These are phyloP conservation scores for Bucorvus abyssinicus DNA, from an alignment of 2,797 vertebrate species.

Conservation along the genomic window DNA sequence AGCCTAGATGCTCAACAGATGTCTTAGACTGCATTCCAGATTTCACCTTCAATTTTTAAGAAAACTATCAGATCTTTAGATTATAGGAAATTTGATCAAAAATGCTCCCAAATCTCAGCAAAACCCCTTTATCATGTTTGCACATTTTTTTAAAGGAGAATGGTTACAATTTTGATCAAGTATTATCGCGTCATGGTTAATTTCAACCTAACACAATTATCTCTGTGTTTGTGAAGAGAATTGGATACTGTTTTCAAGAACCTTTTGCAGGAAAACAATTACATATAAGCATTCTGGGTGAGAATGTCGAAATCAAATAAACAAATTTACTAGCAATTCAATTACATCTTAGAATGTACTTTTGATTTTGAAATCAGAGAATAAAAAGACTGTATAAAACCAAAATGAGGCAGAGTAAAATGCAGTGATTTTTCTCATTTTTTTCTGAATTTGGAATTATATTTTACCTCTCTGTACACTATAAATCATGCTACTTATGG, in stretches of 20 bases:
- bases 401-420: neutral
- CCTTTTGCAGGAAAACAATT: neutral
- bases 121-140: neutral
- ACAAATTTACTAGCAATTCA: neutral
- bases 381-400: neutral
- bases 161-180: neutral
- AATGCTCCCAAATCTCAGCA: neutral
- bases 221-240: neutral
- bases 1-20: neutral
- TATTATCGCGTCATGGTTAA: neutral
- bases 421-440: neutral
- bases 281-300: neutral
- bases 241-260: neutral
- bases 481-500: neutral
- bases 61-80: neutral
- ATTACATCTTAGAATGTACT: neutral
- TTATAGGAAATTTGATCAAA: neutral
- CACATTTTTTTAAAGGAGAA: neutral
- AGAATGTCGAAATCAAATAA: neutral
- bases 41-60: neutral
- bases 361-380: neutral
- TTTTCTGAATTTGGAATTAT: neutral
- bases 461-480: neutral
- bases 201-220: neutral
- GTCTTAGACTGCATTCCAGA: neutral